Evolutionary conservation across 2,113 vertebrate species (phyloP), one percentile per base, ranked within the genome.

Genomic region (Eptesicus fuscus): DNA sequence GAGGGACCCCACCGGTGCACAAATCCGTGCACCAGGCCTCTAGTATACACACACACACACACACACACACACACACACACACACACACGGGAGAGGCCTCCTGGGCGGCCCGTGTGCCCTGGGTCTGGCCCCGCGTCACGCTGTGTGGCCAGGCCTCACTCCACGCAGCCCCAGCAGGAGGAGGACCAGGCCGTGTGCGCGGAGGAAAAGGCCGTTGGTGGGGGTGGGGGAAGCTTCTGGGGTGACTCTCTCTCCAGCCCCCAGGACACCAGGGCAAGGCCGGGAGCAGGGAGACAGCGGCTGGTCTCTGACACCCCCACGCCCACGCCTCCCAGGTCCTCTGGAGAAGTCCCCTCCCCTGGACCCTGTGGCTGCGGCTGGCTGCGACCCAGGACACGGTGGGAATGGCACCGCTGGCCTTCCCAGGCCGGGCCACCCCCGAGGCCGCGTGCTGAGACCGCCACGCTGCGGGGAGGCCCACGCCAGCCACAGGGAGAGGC

Each of bases 401-500:
- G 47, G 70, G 5, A 91, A 10, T 4, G 49, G 20, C 4, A 8
- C 11, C 4, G 25, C 35, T 4, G 1, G 61, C 23, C 30, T 4
- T 25, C 71, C 5, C 20, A 28, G 71, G 51, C 23, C 32, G 30
- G 51, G 63, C 37, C 37, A 37, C 37, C 14, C 30, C 49, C 5
- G 2, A 2, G 28, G 6, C 86, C 0, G 0, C 32, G n/a, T 16
- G n/a, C 70, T 3, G 49, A 67, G 70, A 28, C 23, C 3, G 1
- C 82, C 13, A 6, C 18, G 30, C 40, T 28, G 10, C 5, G 0
- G 37, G 69, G 51, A 51, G 35, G 73, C 70, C 13, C 86, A 49
- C 18, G 13, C 59, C 49, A 56, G 69, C 37, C 30, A 10, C 25
- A 4, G 0, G 2, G 61, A 13, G 25, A n/a, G 70, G 44, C 13